A percentile compares a stretch with the other conserved stretches of the same genome.
phyloP scores from a whole-genome alignment of 1,140 invertebrate genomes.

The Colletes latitarsis region DNA sequence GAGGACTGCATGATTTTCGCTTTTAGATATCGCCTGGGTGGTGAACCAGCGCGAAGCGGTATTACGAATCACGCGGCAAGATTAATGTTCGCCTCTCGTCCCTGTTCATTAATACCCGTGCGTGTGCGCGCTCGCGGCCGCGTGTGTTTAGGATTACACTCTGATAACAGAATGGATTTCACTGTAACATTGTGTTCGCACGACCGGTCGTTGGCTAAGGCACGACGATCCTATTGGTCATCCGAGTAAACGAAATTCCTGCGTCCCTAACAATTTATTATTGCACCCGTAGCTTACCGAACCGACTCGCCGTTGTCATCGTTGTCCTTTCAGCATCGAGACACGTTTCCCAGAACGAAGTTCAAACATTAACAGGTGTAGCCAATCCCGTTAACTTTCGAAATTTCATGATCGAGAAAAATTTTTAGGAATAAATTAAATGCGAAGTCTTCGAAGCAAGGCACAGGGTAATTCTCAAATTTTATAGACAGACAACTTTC shows the following conservation, averaged over 20 bases:
- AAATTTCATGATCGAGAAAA: too few relatives aligned
- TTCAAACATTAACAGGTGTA: too few relatives aligned
- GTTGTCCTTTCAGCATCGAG: too few relatives aligned
- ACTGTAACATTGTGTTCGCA: slow-evolving; percentile 38
- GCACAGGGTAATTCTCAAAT: too few relatives aligned
- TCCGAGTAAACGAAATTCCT: slow-evolving; percentile 52
- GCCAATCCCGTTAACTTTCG: too few relatives aligned
- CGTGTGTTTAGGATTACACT: slow-evolving; percentile 56
- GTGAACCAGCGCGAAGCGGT: slow-evolving; percentile 16
- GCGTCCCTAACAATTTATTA: slow-evolving; percentile 43
- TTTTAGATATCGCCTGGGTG: slow-evolving; percentile 57
- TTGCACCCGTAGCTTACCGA: too few relatives aligned
- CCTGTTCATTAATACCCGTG: slow-evolving; percentile 57
- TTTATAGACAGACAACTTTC: too few relatives aligned
- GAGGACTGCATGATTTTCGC: slow-evolving; percentile 55
- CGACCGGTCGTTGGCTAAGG: slow-evolving; percentile 9
- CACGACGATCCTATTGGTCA: not conserved
- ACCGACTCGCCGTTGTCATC: too few relatives aligned
- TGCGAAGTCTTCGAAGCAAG: too few relatives aligned
- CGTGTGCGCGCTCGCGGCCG: slow-evolving; percentile 19
- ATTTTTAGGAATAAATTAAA: too few relatives aligned
- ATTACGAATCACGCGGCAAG: slow-evolving; percentile 56
- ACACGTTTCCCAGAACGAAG: too few relatives aligned
- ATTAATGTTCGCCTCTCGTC: slow-evolving; percentile 56
- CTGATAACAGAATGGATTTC: slow-evolving; percentile 59